Evolutionary conservation across 92 coral and sea anemone species (phyloP).

Genomic region (Porites divaricata): DNA sequence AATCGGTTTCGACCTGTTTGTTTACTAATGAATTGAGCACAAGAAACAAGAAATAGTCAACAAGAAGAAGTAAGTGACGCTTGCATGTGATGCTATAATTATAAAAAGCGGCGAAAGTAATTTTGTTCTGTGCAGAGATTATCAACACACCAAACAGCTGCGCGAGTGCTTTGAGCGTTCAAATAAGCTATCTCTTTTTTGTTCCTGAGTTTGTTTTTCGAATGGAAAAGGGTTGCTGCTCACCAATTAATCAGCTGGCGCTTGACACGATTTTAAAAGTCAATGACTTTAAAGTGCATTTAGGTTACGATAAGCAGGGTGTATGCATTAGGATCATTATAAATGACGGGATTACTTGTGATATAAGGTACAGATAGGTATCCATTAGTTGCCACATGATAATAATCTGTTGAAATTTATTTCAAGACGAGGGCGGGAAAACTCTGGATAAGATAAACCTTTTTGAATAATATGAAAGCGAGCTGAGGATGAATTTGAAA

Average conservation of each 20-base stretch:
- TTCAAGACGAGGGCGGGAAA: conserved; percentile 17
- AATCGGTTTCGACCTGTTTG: not conserved
- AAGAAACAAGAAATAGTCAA: not conserved
- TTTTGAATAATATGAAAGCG: not conserved
- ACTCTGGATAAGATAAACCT: not conserved
- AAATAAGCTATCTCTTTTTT: conserved; percentile 14
- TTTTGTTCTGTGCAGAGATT: not conserved
- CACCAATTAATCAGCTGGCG: conserved; percentile 12
- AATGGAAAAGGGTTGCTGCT: conserved; percentile 4
- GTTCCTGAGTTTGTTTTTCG: conserved; percentile 4
- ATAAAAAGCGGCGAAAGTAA: not conserved
- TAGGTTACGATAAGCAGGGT: not conserved
- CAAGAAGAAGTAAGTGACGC: not conserved
- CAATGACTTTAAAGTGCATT: not conserved
- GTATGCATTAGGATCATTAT: not conserved
- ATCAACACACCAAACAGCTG: conserved; percentile 28
- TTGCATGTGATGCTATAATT: not conserved
- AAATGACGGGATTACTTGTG: not conserved
- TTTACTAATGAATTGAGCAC: not conserved
- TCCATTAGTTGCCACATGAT: conserved; percentile 6
- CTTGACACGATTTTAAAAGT: not conserved
- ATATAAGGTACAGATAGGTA: conserved; percentile 11
- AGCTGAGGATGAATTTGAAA: not conserved
- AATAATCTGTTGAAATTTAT: not conserved
- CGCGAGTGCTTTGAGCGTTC: not conserved